Base-by-base conservation (phyloP, 2,888 invertebrate genomes). In the Cartodere bifasciata region DNA sequence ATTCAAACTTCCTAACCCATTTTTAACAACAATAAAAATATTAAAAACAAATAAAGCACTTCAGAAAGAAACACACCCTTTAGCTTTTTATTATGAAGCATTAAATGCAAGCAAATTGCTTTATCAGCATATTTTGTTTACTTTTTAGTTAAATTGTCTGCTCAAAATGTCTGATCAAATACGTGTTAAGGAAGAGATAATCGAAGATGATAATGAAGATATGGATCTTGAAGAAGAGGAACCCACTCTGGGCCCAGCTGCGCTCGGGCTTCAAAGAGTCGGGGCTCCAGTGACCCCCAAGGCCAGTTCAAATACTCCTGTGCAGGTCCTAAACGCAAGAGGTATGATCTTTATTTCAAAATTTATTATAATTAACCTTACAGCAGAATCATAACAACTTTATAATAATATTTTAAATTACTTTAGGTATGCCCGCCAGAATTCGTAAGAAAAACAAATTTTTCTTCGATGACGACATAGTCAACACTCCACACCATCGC, bases 381-480 rank as follows among this genome's bases (percentile, higher is more conserved):
- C n/a, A n/a, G n/a, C n/a, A n/a, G n/a, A n/a, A n/a, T n/a, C n/a
- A n/a, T n/a, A n/a, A n/a, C n/a, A n/a, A n/a, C n/a, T n/a, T n/a
- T n/a, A n/a, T n/a, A n/a, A n/a, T n/a, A n/a, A n/a, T n/a, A n/a
- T n/a, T n/a, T n/a, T n/a, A n/a, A n/a, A n/a, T n/a, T n/a, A n/a
- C n/a, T n/a, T n/a, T n/a, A n/a, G n/a, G n/a, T n/a, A 87, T 86
- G 85, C 90, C 90, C 31, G 86, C 84, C 4, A 70, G 91, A 35
- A 87, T 88, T 42, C 70, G 90, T 16, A 91, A 90, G 58, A 83
- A 85, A 52, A 91, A 91, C 57, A 46, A 44, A 16, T 67, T 88
- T 32, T 90, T 90, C 55, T 90, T 77, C 58, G 88, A 90, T 56
- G 90, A 91, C 56, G 83, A 87, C 54, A 74, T 85, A 48, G 78